Base-by-base conservation (phyloP, 1,140 invertebrate genomes). In the Magallana angulata region DNA sequence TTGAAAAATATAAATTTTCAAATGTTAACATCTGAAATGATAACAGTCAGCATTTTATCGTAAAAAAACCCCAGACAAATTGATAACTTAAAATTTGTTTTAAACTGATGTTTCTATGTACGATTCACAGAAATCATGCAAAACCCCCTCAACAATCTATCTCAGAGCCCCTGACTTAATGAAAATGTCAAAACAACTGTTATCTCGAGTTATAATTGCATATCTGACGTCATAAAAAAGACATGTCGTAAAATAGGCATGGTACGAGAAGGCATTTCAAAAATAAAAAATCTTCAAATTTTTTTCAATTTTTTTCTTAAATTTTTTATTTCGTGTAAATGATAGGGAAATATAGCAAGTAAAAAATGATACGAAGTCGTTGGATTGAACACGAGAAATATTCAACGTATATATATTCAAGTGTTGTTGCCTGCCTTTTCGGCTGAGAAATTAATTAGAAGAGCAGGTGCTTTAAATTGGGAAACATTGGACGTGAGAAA, bases 271-370 rank as follows among this genome's bases (percentile, higher is more conserved):
- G 36, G 36, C 36, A 48, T 48, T 48, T 48, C 36, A 48, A 48
- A 48, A 48, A 48, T 48, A 48, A 48, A 48, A 48, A 48, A 48
- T 48, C 36, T 48, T 5, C 36, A 48, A 48, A 1, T 24, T 24
- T 24, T 24, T 24, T 24, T 24, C 24, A 24, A 24, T 24, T 24
- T 24, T 24, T 24, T 24, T 1, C 24, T 24, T 24, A 4, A 30
- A 71, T 30, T 76, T 76, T 76, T 76, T 76, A 76, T 76, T 76
- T 76, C 68, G 68, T 76, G 68, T 76, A 76, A 76, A 76, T 76
- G 68, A 76, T 76, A 76, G 68, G 68, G 36, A 30, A 14, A 76
- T 76, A 76, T 76, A 76, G 36, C 36, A 48, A 48, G 36, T 48
- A 30, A 64, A 76, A 71, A 76, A 76, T 12, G 68, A 30, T 76